Evolutionary conservation across 2,113 vertebrate genomes (phyloP), one percentile per base, ranked within the genome.

Genomic region (Cacatua alba): DNA sequence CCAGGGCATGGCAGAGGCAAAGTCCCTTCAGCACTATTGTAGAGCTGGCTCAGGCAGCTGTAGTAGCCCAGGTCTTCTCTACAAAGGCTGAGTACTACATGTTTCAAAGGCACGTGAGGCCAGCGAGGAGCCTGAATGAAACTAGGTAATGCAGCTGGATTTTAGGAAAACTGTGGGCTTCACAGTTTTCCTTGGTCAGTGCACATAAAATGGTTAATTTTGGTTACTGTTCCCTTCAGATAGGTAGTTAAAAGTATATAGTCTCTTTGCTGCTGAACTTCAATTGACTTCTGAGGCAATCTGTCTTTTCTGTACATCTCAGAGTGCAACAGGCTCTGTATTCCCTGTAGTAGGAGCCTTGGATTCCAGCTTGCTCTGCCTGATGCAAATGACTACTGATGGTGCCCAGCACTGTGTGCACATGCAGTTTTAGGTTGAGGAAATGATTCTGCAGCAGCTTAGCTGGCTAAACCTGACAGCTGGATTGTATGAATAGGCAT

Each of bases 401-500:
- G 26, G 7, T 85, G 53, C 41, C 74, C 49, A 64, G 55, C 28
- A 46, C 17, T 44, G 10, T 75, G 33, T 78, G 15, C 26, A 39
- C 0, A 2, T 43, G 17, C n/a, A 55, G 31, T 51, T 92, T 69
- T 63, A 17, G 12, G 23, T 18, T 60, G 51, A 89, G 63, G 60
- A 88, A 88, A 81, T 44, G 0, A 71, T 76, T 82, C 37, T 89
- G 44, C 44, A 95, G 69, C 28, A 78, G 35, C 6, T 88, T 63
- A 95, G 46, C 77, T 93, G 57, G 69, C 46, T 89, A 76, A 84
- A 91, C 83, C 52, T 76, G 67, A 69, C 48, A 78, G 41, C 33
- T 79, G 49, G 60, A 95, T 92, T 86, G 49, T 70, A 81, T 82
- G 64, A 86, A 68, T 95, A 52, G n/a, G 68, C 86, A 51, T 88